phyloP scores from a whole-genome alignment of 2,888 invertebrate species.

The Sinodicranocentrus sp. region DNA sequence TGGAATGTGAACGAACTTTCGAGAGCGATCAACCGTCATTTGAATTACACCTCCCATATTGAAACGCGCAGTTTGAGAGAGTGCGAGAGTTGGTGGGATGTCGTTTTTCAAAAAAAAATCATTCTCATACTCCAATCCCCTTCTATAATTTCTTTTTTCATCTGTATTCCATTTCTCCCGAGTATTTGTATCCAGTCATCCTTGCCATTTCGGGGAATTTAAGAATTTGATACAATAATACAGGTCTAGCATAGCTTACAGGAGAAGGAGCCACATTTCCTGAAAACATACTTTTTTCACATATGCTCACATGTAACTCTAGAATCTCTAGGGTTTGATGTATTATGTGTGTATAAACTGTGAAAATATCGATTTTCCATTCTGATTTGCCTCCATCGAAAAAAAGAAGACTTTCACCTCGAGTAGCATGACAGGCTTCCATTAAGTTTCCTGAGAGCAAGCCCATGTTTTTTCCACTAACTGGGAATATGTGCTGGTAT shows the following conservation, averaged over 20 bases:
- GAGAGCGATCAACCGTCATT: conserved; percentile 46
- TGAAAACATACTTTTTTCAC: too few species aligned
- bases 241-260: neutral
- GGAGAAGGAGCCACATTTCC: neutral
- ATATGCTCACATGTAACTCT: neutral
- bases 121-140: neutral
- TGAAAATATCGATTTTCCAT: conserved; percentile 66
- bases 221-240: neutral
- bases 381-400: conserved; percentile 42
- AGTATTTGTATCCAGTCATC: neutral
- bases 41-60: conserved; percentile 48
- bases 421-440: conserved; percentile 45
- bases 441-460: conserved; percentile 30
- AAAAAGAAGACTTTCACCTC: conserved; percentile 37
- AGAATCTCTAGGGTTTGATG: neutral
- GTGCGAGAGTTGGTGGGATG: neutral
- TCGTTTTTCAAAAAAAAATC: neutral
- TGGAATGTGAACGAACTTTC: conserved; percentile 54
- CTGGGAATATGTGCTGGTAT: neutral
- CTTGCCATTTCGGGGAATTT: neutral
- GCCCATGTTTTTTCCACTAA: conserved; percentile 14
- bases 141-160: neutral
- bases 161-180: neutral
- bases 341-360: conserved; percentile 29
- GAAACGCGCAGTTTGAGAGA: too few species aligned